These are phyloP conservation scores for Apeltes quadracus DNA, from an alignment of 2,113 vertebrate genomes.

Conservation along the genomic window DNA sequence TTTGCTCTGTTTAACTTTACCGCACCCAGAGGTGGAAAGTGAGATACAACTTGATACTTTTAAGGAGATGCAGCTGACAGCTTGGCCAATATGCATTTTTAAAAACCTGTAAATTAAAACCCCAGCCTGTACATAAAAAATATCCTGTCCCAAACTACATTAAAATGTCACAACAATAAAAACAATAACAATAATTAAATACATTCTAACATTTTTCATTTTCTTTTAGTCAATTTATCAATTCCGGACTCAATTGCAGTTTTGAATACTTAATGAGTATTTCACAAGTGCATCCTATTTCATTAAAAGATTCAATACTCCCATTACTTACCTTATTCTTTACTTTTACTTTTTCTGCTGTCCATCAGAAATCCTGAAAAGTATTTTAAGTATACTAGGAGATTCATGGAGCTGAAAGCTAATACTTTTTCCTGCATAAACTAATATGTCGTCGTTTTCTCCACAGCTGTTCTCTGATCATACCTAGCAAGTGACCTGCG, in stretches of 20 bases:
- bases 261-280: not conserved
- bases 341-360: not conserved
- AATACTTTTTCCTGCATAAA: not conserved
- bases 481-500: not conserved
- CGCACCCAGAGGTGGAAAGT: not conserved
- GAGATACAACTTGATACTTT: not conserved
- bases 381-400: not conserved
- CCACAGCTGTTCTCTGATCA: conserved; percentile 27
- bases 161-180: not conserved
- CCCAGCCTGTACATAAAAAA: not conserved
- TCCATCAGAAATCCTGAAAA: not conserved
- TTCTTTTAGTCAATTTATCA: not conserved
- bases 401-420: not conserved
- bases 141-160: not conserved
- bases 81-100: not conserved
- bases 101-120: not conserved
- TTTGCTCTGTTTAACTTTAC: not conserved
- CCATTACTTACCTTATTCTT: not conserved
- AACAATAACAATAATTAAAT: not conserved
- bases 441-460: not conserved
- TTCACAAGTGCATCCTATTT: not conserved
- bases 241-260: not conserved
- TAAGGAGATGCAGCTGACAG: not conserved
- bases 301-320: not conserved
- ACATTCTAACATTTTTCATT: not conserved